These are phyloP conservation scores for Hydrochoerus hydrochaeris DNA, from an alignment of 2,113 vertebrate species.

Conservation along the genomic window DNA sequence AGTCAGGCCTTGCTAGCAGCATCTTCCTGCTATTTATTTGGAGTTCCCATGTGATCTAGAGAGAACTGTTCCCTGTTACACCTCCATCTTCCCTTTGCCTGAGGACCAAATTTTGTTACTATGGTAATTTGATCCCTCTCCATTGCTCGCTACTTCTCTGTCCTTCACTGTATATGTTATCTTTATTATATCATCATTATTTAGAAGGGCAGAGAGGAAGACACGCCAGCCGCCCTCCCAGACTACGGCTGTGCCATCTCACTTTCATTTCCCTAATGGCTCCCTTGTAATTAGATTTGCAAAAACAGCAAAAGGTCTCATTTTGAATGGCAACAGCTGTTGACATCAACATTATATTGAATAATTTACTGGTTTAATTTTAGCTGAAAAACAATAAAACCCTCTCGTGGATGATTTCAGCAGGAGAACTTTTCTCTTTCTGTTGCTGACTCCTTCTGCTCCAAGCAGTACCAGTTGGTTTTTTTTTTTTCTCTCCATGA, in stretches of 20 bases:
- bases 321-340: constrained; percentile 91
- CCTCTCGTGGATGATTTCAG: constrained; percentile 79
- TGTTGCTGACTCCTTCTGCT: constrained; percentile 34
- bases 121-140: constrained; percentile 39
- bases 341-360: constrained; percentile 90
- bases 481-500: neutral
- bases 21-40: neutral
- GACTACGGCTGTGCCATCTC: constrained; percentile 76
- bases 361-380: constrained; percentile 90
- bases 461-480: neutral
- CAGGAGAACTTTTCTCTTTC: constrained; percentile 66
- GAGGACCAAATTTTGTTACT: constrained; percentile 22
- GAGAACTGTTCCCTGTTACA: neutral
- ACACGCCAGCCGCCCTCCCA: constrained; percentile 75
- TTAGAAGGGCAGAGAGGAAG: constrained; percentile 76
- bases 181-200: constrained; percentile 72
- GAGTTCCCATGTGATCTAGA: neutral
- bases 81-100: neutral
- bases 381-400: constrained; percentile 86
- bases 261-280: constrained; percentile 87
- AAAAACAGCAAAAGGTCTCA: constrained; percentile 89
- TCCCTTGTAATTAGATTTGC: constrained; percentile 89
- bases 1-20: neutral
- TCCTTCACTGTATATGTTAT: constrained; percentile 11
- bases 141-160: neutral